Evolutionary conservation across 2,888 invertebrate species (phyloP), one percentile per base, ranked within the genome.

Genomic region (Drosophila algonquin): DNA sequence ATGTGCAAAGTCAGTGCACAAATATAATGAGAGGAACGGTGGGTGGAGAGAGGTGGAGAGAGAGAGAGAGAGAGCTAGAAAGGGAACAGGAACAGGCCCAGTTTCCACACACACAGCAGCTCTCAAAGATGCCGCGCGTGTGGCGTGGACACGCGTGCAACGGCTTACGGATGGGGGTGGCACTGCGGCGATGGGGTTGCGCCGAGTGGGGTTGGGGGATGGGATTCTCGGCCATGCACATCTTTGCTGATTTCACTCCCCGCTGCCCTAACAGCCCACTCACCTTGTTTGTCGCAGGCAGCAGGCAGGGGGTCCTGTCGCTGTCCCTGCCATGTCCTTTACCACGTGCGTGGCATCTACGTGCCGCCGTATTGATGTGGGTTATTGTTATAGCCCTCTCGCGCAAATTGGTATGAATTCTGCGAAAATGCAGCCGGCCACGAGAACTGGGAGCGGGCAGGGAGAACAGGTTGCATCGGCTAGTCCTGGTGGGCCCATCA

Each of bases 1-100:
- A 71, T 87, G 81, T 75, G 82, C 77, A 89, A 89, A 90, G 90
- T 90, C 90, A 90, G 85, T 90, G 91, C 90, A 81, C 85, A 84
- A 84, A 85, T 89, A 89, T 90, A 90, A 90, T 90, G 90, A 72
- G 73, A 53, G 77, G 24, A 8, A 27, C 54, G 44, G 63, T 3
- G 46, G 18, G 14, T 10, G 24, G 12, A 30, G 14, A 32, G 71
- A 3, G n/a, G n/a, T n/a, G n/a, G 21, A 21, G 21, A 21, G 32
- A 32, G 47, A 48, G 71, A 3, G 21, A 21, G 21, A 21, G 32
- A 32, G 47, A 48, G 48, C 45, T 52, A 24, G 16, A 48, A 50
- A 24, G 57, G 63, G 16, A 44, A 24, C 71, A 71, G 71, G 50
- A 44, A 40, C 71, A 71, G 71, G 50, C 73, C 46, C 70, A 71